Evolutionary conservation across 2,113 vertebrate species (phyloP).

Genomic region (Plestiodon gilberti): DNA sequence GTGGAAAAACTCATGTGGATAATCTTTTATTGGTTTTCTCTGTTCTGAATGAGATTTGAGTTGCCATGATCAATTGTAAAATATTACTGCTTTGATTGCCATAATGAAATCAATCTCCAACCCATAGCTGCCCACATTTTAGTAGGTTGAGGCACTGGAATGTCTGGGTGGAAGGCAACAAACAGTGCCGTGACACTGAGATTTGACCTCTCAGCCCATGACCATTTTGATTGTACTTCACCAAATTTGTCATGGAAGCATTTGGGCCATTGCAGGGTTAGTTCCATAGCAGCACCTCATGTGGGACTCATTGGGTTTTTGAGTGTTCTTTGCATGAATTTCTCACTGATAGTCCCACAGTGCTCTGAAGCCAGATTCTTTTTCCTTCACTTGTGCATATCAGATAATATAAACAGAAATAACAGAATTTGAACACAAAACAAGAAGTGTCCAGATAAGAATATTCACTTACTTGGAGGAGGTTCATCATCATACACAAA

Average conservation of each 20-base stretch:
- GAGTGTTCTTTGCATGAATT: not conserved
- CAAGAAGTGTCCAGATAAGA: slow-evolving; percentile 2
- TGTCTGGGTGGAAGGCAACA: not conserved
- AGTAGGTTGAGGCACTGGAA: not conserved
- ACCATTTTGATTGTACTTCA: not conserved
- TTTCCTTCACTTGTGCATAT: not conserved
- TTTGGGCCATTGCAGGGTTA: not conserved
- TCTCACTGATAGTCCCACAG: not conserved
- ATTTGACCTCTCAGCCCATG: not conserved
- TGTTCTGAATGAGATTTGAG: not conserved
- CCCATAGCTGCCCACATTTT: not conserved
- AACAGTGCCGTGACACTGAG: not conserved
- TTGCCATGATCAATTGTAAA: not conserved
- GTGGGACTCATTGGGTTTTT: not conserved
- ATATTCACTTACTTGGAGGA: slow-evolving; percentile 69
- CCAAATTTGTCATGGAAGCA: not conserved
- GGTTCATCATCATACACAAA: slow-evolving; percentile 66
- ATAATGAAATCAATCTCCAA: not conserved
- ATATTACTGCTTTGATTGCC: not conserved
- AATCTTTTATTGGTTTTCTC: not conserved
- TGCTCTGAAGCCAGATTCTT: not conserved
- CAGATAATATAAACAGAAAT: not conserved
- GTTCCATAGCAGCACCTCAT: not conserved
- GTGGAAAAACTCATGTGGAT: not conserved
- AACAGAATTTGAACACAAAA: not conserved